Base-by-base conservation (phyloP, 2,888 invertebrate species). In the Rutpela maculata region DNA sequence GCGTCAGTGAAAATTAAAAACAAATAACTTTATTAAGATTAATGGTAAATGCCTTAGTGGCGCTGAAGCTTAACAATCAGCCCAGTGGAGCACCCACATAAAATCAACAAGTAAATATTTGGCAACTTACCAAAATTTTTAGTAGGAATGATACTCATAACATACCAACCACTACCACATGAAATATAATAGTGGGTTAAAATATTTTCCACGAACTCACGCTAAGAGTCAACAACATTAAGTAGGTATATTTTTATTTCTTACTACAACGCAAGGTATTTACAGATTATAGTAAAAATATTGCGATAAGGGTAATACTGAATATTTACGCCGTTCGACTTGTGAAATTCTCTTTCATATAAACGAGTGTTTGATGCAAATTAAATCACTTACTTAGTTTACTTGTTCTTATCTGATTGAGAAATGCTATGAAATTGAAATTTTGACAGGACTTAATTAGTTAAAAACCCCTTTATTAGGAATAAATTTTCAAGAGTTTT, bases 311-410 rank as follows among this genome's bases (percentile, higher is more conserved):
- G 84, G 83, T 84, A 84, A 84, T 84, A 79, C 82, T 80, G 83
- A 84, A 82, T 81, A 83, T 83, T 83, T 82, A 79, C 80, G 81
- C 80, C 80, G 77, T 76, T 80, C 76, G 83, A 83, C 82, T 82
- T 81, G 81, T 81, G 81, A 84, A 84, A 82, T 83, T 81, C 81
- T 78, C 81, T 79, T 83, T 82, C 78, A 82, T 80, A 84, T 83
- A 85, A 86, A 86, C 83, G 84, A 81, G 80, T 70, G 75, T 84
- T 84, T 83, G 82, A 86, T 86, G 86, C 84, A 85, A 86, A 85
- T 85, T 84, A 83, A 85, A 85, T 85, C 83, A 85, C 84, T 85
- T 84, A 84, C 77, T 82, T 78, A 79, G 80, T 80, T 82, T 77
- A 75, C 82, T 80, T 78, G 79, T 69, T 80, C 78, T 76, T 81